A percentile compares a stretch with the other conserved stretches of the same genome.
Conservation (phyloP, 2,888 invertebrate genomes). For the Watsonalla cultraria region DNA sequence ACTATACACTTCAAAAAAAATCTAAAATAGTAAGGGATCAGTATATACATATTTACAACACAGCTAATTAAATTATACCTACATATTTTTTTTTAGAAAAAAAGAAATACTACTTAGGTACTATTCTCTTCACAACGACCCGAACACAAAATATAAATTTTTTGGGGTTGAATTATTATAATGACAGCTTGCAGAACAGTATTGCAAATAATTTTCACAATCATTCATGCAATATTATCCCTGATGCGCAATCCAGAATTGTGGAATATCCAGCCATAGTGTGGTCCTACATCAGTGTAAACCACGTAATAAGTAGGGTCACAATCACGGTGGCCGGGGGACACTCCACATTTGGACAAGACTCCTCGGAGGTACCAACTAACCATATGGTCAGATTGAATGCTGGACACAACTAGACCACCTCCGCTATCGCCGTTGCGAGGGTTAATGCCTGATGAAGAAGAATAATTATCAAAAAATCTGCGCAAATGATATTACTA, state of each 20-base stretch:
- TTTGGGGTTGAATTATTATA: too few species aligned
- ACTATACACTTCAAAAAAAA: too few species aligned
- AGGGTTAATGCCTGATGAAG: constrained; percentile 68
- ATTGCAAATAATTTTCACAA: background rate
- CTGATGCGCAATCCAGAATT: constrained; percentile 49
- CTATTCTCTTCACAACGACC: too few species aligned
- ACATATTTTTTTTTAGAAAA: too few species aligned
- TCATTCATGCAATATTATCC: constrained; percentile 28
- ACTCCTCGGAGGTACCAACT: constrained; percentile 65
- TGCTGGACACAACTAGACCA: constrained; percentile 69
- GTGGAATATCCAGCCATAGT: constrained; percentile 65
- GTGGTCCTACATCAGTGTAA: constrained; percentile 62
- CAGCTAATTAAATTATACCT: too few species aligned
- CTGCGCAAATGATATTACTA: too few species aligned
- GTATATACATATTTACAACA: too few species aligned
- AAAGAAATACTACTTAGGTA: too few species aligned
- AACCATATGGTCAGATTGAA: constrained; percentile 52
- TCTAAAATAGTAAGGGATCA: too few species aligned
- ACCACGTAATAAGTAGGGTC: constrained; percentile 57
- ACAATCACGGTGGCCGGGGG: constrained; percentile 37
- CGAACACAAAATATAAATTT: too few species aligned
- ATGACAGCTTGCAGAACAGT: background rate
- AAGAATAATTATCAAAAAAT: too few species aligned
- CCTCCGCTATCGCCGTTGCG: constrained; percentile 83
- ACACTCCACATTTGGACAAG: constrained; percentile 58